Evolutionary conservation across 2,113 vertebrate species (phyloP).

Genomic region (Apteryx owenii): DNA sequence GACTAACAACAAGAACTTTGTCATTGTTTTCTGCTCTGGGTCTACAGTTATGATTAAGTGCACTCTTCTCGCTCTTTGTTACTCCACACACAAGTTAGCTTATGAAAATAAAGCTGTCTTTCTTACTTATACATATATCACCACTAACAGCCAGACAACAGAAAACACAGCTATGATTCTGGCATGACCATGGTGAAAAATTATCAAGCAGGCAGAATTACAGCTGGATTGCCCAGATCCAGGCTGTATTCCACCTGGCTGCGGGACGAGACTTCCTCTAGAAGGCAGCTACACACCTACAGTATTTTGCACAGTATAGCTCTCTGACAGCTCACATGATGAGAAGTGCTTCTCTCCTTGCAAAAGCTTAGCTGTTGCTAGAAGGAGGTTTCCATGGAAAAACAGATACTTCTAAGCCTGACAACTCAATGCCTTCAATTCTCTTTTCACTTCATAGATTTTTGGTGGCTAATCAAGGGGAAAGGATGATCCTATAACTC

Average conservation of each 20-base stretch:
- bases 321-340: background rate
- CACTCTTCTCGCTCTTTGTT: constrained; percentile 22
- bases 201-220: constrained; percentile 12
- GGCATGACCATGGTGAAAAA: background rate
- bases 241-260: background rate
- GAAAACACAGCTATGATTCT: constrained; percentile 52
- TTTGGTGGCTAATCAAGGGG: background rate
- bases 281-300: background rate
- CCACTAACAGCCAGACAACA: constrained; percentile 71
- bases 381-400: constrained; percentile 49
- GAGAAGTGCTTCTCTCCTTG: background rate
- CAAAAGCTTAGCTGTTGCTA: background rate
- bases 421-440: background rate
- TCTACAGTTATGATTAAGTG: constrained; percentile 73
- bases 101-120: constrained; percentile 80
- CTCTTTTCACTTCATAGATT: background rate
- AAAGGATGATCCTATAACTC: background rate
- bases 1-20: constrained; percentile 64
- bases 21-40: constrained; percentile 55
- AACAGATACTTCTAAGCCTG: constrained; percentile 5
- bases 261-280: background rate
- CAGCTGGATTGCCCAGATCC: background rate
- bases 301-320: background rate
- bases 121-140: constrained; percentile 76
- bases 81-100: constrained; percentile 69